phyloP scores from a whole-genome alignment of 2,113 vertebrate species.

The Coracopsis vasa region DNA sequence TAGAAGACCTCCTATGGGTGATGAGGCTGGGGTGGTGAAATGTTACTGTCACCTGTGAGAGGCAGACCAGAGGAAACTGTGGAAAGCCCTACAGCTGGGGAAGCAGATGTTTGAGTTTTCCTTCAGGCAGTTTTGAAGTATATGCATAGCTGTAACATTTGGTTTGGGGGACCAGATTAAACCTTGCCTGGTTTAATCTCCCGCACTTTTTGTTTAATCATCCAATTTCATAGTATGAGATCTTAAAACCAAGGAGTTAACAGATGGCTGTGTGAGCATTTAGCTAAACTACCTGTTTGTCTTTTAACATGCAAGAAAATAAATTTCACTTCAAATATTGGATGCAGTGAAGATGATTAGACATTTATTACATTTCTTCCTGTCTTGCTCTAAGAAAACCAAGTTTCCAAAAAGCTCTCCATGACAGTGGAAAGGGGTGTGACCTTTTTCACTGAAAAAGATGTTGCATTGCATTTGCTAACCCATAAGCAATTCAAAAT shows the following conservation, averaged over 20 bases:
- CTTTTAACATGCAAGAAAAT: neutral
- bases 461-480: neutral
- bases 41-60: fast-evolving
- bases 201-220: neutral
- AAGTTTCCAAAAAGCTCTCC: neutral
- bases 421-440: neutral
- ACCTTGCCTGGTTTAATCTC: neutral
- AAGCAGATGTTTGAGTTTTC: neutral
- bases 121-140: neutral
- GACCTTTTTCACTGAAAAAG: neutral
- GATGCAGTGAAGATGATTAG: neutral
- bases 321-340: neutral
- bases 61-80: neutral
- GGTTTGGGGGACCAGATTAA: neutral
- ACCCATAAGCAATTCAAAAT: neutral
- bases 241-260: neutral
- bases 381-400: neutral
- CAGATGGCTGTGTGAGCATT: neutral
- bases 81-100: neutral
- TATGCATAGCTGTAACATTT: neutral
- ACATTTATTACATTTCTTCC: neutral
- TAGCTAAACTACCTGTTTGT: neutral
- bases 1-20: neutral
- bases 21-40: fast-evolving
- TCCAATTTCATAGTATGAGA: neutral